Conservation (phyloP, 2,113 vertebrate species). For the Cyprinodon variegatus region DNA sequence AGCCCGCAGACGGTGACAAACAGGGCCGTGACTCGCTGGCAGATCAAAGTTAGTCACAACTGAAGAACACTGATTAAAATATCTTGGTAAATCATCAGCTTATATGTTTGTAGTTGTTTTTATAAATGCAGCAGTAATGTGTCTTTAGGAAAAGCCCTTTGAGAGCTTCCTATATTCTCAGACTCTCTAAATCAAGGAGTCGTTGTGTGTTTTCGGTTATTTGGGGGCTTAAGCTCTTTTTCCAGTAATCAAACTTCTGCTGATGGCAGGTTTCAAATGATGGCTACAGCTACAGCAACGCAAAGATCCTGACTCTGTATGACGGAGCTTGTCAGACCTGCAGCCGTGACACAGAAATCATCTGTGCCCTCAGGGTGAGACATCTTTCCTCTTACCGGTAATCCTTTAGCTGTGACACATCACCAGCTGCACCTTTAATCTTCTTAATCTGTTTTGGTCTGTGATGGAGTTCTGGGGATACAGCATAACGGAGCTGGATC, state of each 20-base stretch:
- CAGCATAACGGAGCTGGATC: background rate
- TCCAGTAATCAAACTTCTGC: constrained; percentile 33
- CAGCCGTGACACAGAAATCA: constrained; percentile 67
- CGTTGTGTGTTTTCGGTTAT: background rate
- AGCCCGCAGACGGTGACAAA: constrained; percentile 56
- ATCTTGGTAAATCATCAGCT: background rate
- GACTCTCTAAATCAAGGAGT: background rate
- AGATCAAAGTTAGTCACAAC: constrained; percentile 85
- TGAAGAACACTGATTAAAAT: background rate
- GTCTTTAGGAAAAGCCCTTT: background rate
- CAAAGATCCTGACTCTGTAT: constrained; percentile 84
- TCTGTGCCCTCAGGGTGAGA: constrained; percentile 84
- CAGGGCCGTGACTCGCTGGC: constrained; percentile 82
- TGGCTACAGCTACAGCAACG: constrained; percentile 88
- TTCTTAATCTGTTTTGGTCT: background rate
- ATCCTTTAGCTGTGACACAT: background rate
- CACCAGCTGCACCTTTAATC: background rate
- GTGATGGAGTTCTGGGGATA: background rate
- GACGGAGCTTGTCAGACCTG: constrained; percentile 88
- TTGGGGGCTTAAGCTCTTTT: constrained; percentile 11
- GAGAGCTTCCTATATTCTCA: background rate
- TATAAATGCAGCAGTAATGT: background rate
- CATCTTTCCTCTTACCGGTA: background rate
- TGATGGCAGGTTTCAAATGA: constrained; percentile 89
- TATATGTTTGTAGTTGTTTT: background rate